phyloP scores from a whole-genome alignment of 1,140 invertebrate species.

The Zeugodacus cucurbitae region DNA sequence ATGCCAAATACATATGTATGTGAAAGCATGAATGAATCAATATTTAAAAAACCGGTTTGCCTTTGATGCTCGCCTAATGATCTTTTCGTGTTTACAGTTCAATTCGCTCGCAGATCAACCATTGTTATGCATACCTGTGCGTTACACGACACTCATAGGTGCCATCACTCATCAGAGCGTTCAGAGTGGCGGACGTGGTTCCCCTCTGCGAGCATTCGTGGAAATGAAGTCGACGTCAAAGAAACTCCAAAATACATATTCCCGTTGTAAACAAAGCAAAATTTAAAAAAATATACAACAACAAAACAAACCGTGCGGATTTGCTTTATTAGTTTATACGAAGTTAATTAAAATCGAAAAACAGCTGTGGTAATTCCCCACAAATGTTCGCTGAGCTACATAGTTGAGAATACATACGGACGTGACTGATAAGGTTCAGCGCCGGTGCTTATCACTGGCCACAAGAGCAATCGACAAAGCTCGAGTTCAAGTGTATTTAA shows the following conservation, averaged over 20 bases:
- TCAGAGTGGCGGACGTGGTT: not conserved
- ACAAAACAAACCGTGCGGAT: no score
- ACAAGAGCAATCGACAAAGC: not conserved
- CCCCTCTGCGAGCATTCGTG: not conserved
- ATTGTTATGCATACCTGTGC: not conserved
- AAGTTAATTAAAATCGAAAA: not conserved
- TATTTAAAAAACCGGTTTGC: not conserved
- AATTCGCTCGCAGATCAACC: not conserved
- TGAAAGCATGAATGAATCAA: not conserved
- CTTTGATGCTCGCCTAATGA: not conserved
- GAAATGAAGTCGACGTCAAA: not conserved
- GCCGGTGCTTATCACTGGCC: not conserved
- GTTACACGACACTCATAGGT: not conserved
- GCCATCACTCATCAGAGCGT: not conserved
- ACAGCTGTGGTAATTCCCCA: not conserved
- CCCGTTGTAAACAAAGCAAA: no score
- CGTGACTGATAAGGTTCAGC: not conserved
- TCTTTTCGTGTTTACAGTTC: not conserved
- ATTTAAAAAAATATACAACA: not conserved
- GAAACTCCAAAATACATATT: not conserved
- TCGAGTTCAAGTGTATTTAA: constrained; percentile 4
- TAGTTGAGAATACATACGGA: not conserved
- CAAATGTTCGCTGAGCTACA: not conserved
- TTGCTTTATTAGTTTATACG: not conserved
- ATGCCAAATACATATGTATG: no score